Percentiles rank a stretch among this genome's conserved stretches.
Conservation (phyloP, 2,888 invertebrate species). For the Lycaena phlaeas region DNA sequence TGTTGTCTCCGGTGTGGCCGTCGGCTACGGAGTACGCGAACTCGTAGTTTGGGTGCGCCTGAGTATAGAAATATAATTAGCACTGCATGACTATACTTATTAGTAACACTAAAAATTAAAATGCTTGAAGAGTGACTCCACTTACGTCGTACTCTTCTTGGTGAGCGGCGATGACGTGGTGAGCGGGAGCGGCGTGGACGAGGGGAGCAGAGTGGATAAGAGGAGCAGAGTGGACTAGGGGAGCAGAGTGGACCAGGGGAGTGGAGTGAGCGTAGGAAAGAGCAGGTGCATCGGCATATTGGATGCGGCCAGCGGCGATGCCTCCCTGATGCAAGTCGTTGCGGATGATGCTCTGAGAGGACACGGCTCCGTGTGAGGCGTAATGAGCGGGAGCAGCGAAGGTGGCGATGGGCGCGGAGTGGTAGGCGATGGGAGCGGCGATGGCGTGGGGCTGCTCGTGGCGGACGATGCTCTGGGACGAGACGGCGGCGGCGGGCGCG, state of each 20-base stretch:
- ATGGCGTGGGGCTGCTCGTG: no score
- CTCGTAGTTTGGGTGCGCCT: conserved; percentile 67
- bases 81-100: background rate
- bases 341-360: conserved; percentile 47
- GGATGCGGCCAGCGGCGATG: conserved; percentile 29
- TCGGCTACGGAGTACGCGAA: conserved; percentile 73
- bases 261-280: background rate
- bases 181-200: background rate
- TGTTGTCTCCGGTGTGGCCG: conserved; percentile 73
- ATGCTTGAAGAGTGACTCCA: background rate
- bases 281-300: conserved; percentile 25
- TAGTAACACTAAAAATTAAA: background rate
- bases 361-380: conserved; percentile 39
- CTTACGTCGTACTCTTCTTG: background rate
- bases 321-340: conserved; percentile 39
- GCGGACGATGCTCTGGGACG: no score
- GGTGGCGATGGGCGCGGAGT: conserved; percentile 23
- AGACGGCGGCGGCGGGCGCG: no score
- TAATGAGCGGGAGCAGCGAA: conserved; percentile 37
- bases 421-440: background rate
- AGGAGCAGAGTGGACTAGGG: background rate
- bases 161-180: background rate
- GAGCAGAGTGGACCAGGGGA: background rate
- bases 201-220: background rate
- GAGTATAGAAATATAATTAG: background rate